These are phyloP conservation scores for Anarhynchus alexandrinus DNA, from an alignment of 2,113 vertebrate species.

Conservation along the genomic window DNA sequence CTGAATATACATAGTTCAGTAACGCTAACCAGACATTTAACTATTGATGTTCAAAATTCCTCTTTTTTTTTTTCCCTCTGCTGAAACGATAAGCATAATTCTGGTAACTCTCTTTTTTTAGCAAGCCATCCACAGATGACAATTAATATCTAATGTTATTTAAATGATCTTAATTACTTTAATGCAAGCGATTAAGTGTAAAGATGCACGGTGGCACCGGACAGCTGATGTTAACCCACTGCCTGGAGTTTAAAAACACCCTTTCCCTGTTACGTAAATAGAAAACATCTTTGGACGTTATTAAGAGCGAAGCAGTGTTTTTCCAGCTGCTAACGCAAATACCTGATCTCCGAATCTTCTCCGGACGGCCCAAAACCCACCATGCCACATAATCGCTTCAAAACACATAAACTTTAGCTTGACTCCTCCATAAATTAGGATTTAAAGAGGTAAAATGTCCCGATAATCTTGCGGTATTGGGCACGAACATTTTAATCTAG, in stretches of 20 bases:
- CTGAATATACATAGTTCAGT: background rate
- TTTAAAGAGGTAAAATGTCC: conserved; percentile 84
- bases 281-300: background rate
- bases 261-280: background rate
- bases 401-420: conserved; percentile 82
- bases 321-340: conserved; percentile 66
- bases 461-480: conserved; percentile 83
- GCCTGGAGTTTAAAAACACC: background rate
- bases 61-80: background rate
- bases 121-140: conserved; percentile 8
- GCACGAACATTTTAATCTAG: conserved; percentile 85
- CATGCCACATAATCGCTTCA: conserved; percentile 74
- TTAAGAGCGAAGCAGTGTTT: conserved; percentile 41
- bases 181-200: conserved; percentile 49
- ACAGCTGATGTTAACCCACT: conserved; percentile 4
- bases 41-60: background rate
- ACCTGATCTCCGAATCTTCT: conserved; percentile 76
- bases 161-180: conserved; percentile 56
- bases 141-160: conserved; percentile 24
- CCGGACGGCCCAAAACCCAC: conserved; percentile 74
- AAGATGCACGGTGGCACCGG: background rate
- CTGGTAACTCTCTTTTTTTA: background rate
- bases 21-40: background rate
- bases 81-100: background rate
- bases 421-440: conserved; percentile 87